phyloP scores from a whole-genome alignment of 2,797 vertebrate species.

The Melanotaenia boesemani region DNA sequence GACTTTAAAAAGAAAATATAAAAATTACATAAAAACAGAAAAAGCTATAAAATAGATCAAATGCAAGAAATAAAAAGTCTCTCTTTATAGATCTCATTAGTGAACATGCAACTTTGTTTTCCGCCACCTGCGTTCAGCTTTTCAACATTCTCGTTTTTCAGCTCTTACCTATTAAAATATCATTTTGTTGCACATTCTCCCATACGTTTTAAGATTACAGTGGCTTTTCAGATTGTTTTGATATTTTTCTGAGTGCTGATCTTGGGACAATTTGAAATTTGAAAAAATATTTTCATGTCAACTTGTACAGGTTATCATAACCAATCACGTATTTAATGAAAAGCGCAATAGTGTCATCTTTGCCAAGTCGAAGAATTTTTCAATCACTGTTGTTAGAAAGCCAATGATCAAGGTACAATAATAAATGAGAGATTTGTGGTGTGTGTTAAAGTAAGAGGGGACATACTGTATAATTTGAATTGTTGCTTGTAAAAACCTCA shows the following conservation, averaged over 20 bases:
- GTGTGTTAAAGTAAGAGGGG: slow-evolving; percentile 13
- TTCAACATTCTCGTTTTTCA: no score
- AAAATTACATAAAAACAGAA: no score
- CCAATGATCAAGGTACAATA: background rate
- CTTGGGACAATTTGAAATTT: background rate
- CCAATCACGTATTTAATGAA: slow-evolving; percentile 1
- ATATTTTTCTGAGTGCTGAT: background rate
- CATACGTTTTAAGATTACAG: slow-evolving; percentile 2
- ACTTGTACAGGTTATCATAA: slow-evolving; percentile 4
- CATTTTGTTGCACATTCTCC: slow-evolving; percentile 12
- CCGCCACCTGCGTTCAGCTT: no score
- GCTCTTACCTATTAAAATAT: slow-evolving; percentile 1
- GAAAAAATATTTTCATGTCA: background rate
- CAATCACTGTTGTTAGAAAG: background rate
- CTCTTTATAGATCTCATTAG: no score
- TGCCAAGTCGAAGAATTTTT: background rate
- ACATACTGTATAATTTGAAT: slow-evolving; percentile 11
- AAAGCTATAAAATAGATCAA: no score
- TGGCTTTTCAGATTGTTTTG: background rate
- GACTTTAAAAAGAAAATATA: no score
- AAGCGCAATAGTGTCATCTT: background rate
- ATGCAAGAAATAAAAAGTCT: no score
- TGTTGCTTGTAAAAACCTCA: slow-evolving; percentile 16
- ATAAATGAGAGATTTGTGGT: slow-evolving; percentile 10
- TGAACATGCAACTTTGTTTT: no score